phyloP scores from a whole-genome alignment of 2,888 invertebrate genomes.

The Cephus rjabovi region DNA sequence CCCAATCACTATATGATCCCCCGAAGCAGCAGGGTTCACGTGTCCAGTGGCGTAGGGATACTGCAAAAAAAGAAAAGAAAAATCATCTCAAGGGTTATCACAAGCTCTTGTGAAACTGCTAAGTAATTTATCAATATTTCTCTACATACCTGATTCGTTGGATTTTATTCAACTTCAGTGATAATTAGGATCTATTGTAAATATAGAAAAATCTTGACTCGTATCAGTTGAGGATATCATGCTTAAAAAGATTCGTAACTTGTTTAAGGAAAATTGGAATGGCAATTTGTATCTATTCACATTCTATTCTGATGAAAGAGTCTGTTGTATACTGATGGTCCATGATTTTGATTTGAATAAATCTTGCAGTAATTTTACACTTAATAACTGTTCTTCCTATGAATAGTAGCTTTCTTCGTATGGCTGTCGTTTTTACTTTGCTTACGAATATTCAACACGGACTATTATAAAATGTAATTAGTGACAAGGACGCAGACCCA shows the following conservation, averaged over 20 bases:
- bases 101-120: background rate
- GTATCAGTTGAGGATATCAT: background rate
- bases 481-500: background rate
- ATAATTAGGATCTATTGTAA: background rate
- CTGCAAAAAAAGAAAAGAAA: background rate
- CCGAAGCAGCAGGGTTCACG: background rate
- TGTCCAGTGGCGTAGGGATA: background rate
- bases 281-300: background rate
- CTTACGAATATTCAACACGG: background rate
- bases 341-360: background rate
- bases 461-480: background rate
- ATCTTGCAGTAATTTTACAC: background rate
- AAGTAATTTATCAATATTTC: background rate
- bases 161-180: background rate
- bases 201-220: background rate
- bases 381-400: background rate
- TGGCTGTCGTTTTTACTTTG: background rate
- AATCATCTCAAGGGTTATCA: background rate
- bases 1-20: background rate
- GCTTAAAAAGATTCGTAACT: background rate
- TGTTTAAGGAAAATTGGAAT: background rate
- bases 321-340: background rate
- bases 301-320: background rate
- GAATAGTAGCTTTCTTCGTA: background rate
- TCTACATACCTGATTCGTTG: background rate